phyloP scores from a whole-genome alignment of 2,113 vertebrate genomes.

The Tringa solitaria region DNA sequence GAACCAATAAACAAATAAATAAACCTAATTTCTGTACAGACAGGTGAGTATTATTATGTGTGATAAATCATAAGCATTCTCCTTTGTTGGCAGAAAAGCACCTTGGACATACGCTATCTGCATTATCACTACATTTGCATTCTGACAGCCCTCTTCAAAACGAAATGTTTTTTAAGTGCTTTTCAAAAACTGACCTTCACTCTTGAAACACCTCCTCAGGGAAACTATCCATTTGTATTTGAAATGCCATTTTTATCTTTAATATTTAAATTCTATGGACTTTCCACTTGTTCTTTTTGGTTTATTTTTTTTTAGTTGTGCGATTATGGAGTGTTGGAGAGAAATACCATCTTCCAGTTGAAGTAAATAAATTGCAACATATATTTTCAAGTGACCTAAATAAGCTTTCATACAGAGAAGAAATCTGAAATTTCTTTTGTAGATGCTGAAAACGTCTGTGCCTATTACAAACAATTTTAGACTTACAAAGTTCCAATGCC shows the following conservation, averaged over 20 bases:
- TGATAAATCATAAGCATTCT: background rate
- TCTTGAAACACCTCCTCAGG: background rate
- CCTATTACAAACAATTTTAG: background rate
- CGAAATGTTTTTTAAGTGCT: background rate
- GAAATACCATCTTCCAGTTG: background rate
- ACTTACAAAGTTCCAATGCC: background rate
- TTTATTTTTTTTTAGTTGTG: background rate
- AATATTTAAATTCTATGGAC: background rate
- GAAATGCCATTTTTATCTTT: background rate
- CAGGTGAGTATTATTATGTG: background rate
- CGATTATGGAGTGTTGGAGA: background rate
- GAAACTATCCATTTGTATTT: background rate
- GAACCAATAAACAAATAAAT: background rate
- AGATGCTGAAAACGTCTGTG: background rate
- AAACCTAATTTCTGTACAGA: background rate
- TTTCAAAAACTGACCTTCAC: background rate
- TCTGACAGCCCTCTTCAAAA: background rate
- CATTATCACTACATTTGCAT: constrained; percentile 14
- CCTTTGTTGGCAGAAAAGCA: background rate
- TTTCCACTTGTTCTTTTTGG: background rate
- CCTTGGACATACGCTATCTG: background rate
- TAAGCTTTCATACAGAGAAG: background rate
- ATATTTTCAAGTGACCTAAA: background rate
- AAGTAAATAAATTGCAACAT: background rate
- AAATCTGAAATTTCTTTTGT: background rate